Evolutionary conservation across 2,797 vertebrate species (phyloP).

Genomic region (Gallinago solitaria): DNA sequence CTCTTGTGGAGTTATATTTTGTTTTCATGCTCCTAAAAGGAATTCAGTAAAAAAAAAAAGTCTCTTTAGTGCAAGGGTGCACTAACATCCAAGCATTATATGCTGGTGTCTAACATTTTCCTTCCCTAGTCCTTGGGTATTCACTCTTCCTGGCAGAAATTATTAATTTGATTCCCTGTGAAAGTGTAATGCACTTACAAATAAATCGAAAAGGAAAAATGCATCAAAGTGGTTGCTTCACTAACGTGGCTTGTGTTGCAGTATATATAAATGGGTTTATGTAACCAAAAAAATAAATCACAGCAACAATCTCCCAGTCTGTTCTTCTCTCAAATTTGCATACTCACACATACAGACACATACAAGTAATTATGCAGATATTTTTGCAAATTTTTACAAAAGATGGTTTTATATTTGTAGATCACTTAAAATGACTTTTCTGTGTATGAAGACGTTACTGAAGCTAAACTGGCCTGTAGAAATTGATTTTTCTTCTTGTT

Average conservation of each 20-base stretch:
- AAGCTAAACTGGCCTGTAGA: not conserved
- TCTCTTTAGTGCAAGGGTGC: not conserved
- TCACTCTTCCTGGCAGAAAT: not conserved
- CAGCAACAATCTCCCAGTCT: not conserved
- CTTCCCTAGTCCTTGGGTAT: not conserved
- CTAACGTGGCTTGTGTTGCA: not conserved
- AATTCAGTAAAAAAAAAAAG: not conserved
- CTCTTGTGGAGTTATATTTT: not conserved
- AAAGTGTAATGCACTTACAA: not conserved
- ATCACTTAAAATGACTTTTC: not conserved
- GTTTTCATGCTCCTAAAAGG: not conserved
- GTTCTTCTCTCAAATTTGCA: not conserved
- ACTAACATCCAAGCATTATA: not conserved
- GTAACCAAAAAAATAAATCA: not conserved
- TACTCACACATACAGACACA: no score
- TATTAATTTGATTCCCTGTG: not conserved
- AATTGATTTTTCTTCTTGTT: not conserved
- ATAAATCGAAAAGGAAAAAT: not conserved
- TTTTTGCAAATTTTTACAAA: not conserved
- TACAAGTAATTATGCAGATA: accelerated
- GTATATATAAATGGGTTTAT: not conserved
- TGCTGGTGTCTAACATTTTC: not conserved
- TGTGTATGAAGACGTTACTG: not conserved
- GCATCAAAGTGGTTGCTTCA: not conserved
- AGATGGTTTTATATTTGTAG: not conserved